These are phyloP conservation scores for Nematostella vectensis DNA, from an alignment of 92 coral and sea anemone species.

Conservation along the genomic window DNA sequence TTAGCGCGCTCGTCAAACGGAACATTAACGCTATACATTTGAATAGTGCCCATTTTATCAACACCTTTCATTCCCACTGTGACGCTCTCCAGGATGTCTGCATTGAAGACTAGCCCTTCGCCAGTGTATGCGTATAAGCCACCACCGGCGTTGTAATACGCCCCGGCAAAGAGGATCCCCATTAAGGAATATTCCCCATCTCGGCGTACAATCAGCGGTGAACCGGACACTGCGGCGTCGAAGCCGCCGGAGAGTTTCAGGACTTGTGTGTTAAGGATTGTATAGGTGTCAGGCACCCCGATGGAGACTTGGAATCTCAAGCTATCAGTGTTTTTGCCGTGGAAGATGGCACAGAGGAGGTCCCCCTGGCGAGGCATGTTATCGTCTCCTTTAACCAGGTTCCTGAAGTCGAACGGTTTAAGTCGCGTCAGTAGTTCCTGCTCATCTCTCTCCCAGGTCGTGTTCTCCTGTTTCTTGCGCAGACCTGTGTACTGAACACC, in stretches of 20 bases:
- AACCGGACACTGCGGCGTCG: slow-evolving; percentile 58
- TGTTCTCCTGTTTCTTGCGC: slow-evolving; percentile 43
- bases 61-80: slow-evolving; percentile 47
- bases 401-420: slow-evolving; percentile 52
- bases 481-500: slow-evolving; percentile 56
- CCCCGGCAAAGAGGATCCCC: slow-evolving; percentile 70
- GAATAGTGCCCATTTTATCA: slow-evolving; percentile 38
- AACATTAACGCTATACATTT: slow-evolving; percentile 43
- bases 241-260: slow-evolving; percentile 41
- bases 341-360: slow-evolving; percentile 41
- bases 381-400: slow-evolving; percentile 18
- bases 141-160: slow-evolving; percentile 24
- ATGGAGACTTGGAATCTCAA: slow-evolving; percentile 47
- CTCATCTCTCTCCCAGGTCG: slow-evolving; percentile 70
- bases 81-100: slow-evolving; percentile 35
- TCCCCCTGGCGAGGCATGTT: slow-evolving; percentile 35
- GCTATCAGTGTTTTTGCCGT: slow-evolving; percentile 29
- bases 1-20: slow-evolving; percentile 70
- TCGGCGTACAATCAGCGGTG: slow-evolving; percentile 53
- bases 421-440: slow-evolving; percentile 45
- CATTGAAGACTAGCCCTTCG: slow-evolving; percentile 55
- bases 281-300: slow-evolving; percentile 43
- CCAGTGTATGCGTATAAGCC: slow-evolving; percentile 13
- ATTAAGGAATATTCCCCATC: slow-evolving; percentile 34
- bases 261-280: slow-evolving; percentile 35